phyloP scores from a whole-genome alignment of 2,888 invertebrate species.

The Diaphora mendica region DNA sequence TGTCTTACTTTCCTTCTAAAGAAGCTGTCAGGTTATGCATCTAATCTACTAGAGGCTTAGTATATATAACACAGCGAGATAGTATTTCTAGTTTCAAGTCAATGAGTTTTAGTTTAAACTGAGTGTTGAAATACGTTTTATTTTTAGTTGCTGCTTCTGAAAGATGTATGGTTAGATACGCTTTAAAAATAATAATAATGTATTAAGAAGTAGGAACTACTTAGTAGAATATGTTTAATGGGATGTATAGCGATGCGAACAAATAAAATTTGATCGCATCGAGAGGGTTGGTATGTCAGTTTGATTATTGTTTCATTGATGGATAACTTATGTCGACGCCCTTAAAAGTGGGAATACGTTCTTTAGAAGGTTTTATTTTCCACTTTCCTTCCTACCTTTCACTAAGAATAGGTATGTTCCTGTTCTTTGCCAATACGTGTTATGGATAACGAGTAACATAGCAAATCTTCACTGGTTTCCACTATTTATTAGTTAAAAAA shows the following conservation, averaged over 20 bases:
- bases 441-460: too few relatives aligned
- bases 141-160: neutral
- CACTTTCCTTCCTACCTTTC: neutral
- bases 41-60: neutral
- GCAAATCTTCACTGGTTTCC: too few relatives aligned
- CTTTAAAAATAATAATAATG: neutral
- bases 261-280: too few relatives aligned
- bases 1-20: conserved; percentile 5
- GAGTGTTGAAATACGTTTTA: neutral
- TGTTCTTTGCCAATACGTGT: too few relatives aligned
- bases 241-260: too few relatives aligned
- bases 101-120: neutral
- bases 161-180: neutral
- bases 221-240: neutral
- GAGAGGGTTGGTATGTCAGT: neutral
- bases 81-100: neutral
- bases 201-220: too few relatives aligned
- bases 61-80: neutral
- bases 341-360: too few relatives aligned
- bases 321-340: too few relatives aligned
- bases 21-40: conserved; percentile 6
- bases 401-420: too few relatives aligned
- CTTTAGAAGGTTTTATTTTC: too few relatives aligned
- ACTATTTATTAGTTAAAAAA: too few relatives aligned
- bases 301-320: too few relatives aligned